Conservation (phyloP, 2,797 vertebrate species). For the Amblyopsis hoosieri region DNA sequence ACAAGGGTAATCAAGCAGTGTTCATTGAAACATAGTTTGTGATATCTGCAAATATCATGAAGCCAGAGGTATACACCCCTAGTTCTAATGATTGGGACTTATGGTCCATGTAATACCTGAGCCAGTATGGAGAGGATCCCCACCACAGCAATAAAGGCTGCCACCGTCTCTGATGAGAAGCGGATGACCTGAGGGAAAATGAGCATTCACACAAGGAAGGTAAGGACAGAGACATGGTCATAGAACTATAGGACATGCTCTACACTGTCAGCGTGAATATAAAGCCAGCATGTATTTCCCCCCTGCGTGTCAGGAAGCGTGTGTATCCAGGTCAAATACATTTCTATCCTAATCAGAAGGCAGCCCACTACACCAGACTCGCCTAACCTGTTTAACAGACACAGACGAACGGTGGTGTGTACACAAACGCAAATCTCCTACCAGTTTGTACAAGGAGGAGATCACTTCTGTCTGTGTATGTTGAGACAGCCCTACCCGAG, state of each 20-base stretch:
- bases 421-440: constrained; percentile 18
- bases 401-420: constrained; percentile 7
- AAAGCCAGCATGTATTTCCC: background rate
- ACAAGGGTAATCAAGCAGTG: too few species aligned
- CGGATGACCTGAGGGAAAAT: constrained; percentile 82
- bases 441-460: constrained; percentile 16
- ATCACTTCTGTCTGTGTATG: background rate
- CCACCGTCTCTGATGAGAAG: constrained; percentile 89
- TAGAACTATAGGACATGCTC: background rate
- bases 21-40: too few species aligned
- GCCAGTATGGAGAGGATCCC: constrained; percentile 92
- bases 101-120: constrained; percentile 75
- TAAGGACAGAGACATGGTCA: constrained; percentile 31
- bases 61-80: background rate
- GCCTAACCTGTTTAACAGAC: constrained; percentile 46
- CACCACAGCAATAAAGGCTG: constrained; percentile 90
- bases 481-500: background rate
- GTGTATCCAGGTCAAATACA: constrained; percentile 27
- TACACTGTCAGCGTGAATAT: background rate
- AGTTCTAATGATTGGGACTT: constrained; percentile 15
- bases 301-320: background rate
- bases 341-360: constrained; percentile 3
- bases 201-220: constrained; percentile 16
- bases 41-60: background rate
- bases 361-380: constrained; percentile 28